Percentiles rank a stretch among this genome's conserved stretches.
Conservation (phyloP, 1,140 invertebrate species). For the Brachionus plicatilis region DNA sequence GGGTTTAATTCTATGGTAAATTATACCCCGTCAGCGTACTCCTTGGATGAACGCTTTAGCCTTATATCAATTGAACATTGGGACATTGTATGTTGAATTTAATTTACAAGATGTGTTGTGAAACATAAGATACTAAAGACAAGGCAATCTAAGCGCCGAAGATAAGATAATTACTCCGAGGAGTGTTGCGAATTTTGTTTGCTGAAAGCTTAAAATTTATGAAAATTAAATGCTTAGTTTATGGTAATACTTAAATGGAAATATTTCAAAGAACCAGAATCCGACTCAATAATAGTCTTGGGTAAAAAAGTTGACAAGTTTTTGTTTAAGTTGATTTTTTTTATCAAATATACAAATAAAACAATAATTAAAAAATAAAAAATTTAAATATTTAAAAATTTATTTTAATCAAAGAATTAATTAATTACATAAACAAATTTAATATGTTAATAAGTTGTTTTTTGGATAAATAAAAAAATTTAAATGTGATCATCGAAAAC, state of each 20-base stretch:
- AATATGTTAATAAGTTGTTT: too few relatives aligned
- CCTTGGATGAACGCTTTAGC: constrained; percentile 17
- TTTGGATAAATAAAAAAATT: too few relatives aligned
- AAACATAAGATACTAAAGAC: not conserved
- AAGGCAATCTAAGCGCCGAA: not conserved
- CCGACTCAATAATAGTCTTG: not conserved
- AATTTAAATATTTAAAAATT: too few relatives aligned
- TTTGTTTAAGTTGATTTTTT: not conserved
- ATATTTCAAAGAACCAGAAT: not conserved
- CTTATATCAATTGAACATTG: constrained; percentile 34
- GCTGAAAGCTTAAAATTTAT: not conserved
- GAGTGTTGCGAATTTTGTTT: not conserved
- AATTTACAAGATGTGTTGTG: not conserved
- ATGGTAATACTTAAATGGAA: not conserved
- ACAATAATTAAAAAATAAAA: too few relatives aligned
- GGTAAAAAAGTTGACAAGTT: not conserved
- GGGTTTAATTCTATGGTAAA: not conserved
- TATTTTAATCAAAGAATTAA: too few relatives aligned
- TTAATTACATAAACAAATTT: too few relatives aligned
- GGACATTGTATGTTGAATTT: not conserved
- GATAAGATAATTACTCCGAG: not conserved
- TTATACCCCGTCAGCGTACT: constrained; percentile 6
- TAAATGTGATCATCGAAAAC: too few relatives aligned
- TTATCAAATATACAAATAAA: not conserved
- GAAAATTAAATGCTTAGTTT: not conserved